Percentiles rank a stretch among this genome's conserved stretches.
phyloP scores from a whole-genome alignment of 2,113 vertebrate species.

The Gymnarchus niloticus region DNA sequence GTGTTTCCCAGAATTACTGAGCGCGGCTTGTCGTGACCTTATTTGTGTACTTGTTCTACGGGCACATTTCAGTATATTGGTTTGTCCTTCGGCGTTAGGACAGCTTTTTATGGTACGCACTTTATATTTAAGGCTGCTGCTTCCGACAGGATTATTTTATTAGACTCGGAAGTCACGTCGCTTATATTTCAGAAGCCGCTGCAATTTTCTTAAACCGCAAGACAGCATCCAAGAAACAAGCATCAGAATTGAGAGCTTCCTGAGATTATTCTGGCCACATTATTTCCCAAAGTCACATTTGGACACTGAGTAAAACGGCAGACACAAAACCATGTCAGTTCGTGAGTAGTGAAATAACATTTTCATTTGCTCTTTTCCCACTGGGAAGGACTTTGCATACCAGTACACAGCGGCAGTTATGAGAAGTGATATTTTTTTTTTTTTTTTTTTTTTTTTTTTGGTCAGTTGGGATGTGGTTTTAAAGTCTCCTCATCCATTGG shows the following conservation, averaged over 20 bases:
- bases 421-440: slow-evolving; percentile 98
- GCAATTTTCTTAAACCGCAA: slow-evolving; percentile 81
- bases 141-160: slow-evolving; percentile 74
- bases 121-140: slow-evolving; percentile 64
- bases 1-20: slow-evolving; percentile 20
- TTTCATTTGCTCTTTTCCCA: slow-evolving; percentile 98
- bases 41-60: slow-evolving; percentile 28
- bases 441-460: too few relatives aligned
- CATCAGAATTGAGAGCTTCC: slow-evolving; percentile 89
- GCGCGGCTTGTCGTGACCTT: slow-evolving; percentile 30
- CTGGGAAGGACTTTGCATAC: slow-evolving; percentile 90
- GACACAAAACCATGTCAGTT: slow-evolving; percentile 95
- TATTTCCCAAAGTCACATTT: slow-evolving; percentile 99
- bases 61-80: slow-evolving; percentile 26
- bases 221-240: slow-evolving; percentile 70
- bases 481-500: slow-evolving; percentile 97
- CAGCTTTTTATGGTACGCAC: slow-evolving; percentile 37
- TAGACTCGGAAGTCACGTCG: slow-evolving; percentile 75
- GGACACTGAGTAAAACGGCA: slow-evolving; percentile 95
- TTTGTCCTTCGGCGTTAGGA: slow-evolving; percentile 35
- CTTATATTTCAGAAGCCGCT: slow-evolving; percentile 77
- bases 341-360: slow-evolving; percentile 99
- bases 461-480: slow-evolving; percentile 96
- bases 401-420: slow-evolving; percentile 98
- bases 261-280: slow-evolving; percentile 96